Evolutionary conservation across 2,888 invertebrate species (phyloP).

Genomic region (Melanophora roralis): DNA sequence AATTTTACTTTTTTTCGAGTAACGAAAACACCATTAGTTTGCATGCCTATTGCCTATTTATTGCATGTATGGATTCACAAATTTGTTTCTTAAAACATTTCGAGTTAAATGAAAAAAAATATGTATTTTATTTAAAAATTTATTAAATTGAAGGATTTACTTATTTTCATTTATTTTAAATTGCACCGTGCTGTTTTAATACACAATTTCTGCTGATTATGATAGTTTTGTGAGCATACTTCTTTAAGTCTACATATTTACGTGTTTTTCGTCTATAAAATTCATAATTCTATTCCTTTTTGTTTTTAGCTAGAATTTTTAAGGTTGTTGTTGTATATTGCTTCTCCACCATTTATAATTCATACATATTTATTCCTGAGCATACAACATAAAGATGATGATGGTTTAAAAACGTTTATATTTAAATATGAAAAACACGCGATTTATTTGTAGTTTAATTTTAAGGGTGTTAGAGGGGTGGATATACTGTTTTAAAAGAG

Average conservation of each 20-base stretch:
- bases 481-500: not conserved
- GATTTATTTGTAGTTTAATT: constrained; percentile 35
- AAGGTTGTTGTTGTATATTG: constrained; percentile 28
- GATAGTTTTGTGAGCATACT: constrained; percentile 39
- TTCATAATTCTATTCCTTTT: constrained; percentile 43
- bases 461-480: not conserved
- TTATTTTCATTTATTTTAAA: too few relatives aligned
- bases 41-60: too few relatives aligned
- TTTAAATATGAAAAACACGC: constrained; percentile 53
- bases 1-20: too few relatives aligned
- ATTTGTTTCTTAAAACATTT: too few relatives aligned
- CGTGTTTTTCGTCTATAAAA: constrained; percentile 59
- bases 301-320: constrained; percentile 56
- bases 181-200: not conserved
- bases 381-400: constrained; percentile 31
- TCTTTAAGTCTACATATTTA: constrained; percentile 36
- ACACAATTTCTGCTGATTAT: constrained; percentile 46
- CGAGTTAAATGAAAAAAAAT: too few relatives aligned
- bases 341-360: not conserved
- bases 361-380: constrained; percentile 14
- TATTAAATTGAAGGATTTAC: too few relatives aligned
- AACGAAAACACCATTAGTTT: too few relatives aligned
- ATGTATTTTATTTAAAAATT: too few relatives aligned
- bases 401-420: constrained; percentile 49
- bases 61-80: too few relatives aligned